Percentiles rank a stretch among this genome's conserved stretches.
Conservation (phyloP, 2,888 invertebrate genomes). For the Acanthopleura granulata region DNA sequence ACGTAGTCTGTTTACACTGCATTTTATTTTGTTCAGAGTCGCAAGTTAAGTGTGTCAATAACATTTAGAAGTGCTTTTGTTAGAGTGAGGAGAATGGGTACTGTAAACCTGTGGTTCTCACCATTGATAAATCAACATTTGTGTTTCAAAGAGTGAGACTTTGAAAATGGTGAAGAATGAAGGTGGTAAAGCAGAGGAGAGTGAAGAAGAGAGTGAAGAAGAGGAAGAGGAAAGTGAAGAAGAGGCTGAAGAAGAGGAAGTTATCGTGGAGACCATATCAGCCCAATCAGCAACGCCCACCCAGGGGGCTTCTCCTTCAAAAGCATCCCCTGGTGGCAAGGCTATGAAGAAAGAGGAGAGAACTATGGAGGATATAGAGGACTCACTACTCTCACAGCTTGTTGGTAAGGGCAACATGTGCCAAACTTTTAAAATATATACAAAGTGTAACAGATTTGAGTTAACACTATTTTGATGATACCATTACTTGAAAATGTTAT, state of each 20-base stretch:
- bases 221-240: conserved; percentile 7
- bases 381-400: neutral
- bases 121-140: too few relatives aligned
- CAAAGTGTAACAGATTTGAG: too few relatives aligned
- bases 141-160: neutral
- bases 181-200: neutral
- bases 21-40: too few relatives aligned
- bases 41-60: too few relatives aligned
- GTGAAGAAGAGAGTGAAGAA: neutral
- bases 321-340: neutral
- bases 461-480: too few relatives aligned
- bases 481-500: too few relatives aligned
- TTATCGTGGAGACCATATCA: neutral
- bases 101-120: too few relatives aligned
- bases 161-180: neutral
- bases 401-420: neutral
- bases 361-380: neutral
- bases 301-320: neutral
- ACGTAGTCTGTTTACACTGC: too few relatives aligned
- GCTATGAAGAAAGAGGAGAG: neutral
- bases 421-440: too few relatives aligned
- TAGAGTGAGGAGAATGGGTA: too few relatives aligned
- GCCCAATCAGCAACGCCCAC: neutral
- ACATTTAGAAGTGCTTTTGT: too few relatives aligned
- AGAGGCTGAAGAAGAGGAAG: conserved; percentile 1